phyloP scores from a whole-genome alignment of 2,113 vertebrate species.

The Perca flavescens region DNA sequence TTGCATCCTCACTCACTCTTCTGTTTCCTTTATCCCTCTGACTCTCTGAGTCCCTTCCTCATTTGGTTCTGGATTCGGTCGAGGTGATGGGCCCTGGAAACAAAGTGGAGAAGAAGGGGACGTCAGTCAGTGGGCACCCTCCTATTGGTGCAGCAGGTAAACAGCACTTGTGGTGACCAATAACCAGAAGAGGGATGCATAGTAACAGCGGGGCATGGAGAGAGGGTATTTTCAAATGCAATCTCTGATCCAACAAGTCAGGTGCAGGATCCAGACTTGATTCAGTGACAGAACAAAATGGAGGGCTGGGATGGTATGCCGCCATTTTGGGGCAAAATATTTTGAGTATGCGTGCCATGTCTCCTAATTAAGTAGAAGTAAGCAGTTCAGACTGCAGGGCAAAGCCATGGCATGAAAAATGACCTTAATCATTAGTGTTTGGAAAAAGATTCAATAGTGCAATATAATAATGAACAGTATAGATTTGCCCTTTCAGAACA shows the following conservation, averaged over 20 bases:
- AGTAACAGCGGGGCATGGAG: conserved; percentile 69
- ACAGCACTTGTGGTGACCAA: conserved; percentile 62
- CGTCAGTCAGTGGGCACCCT: conserved; percentile 16
- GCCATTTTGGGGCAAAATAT: conserved; percentile 81
- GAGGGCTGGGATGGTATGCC: conserved; percentile 67
- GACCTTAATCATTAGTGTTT: conserved; percentile 39
- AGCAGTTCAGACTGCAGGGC: conserved; percentile 31
- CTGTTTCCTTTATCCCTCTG: conserved; percentile 35
- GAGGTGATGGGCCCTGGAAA: conserved; percentile 74
- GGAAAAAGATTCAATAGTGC: neutral
- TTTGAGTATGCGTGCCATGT: conserved; percentile 65
- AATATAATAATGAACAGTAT: conserved; percentile 54
- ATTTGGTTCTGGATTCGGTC: conserved; percentile 61
- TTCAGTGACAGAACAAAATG: conserved; percentile 79
- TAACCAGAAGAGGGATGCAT: conserved; percentile 60
- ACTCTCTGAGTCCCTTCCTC: conserved; percentile 35
- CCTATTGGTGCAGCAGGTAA: conserved; percentile 71
- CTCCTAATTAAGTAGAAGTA: conserved; percentile 61
- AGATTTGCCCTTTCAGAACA: conserved; percentile 41
- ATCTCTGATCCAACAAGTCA: conserved; percentile 74
- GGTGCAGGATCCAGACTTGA: conserved; percentile 75
- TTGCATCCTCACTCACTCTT: conserved; percentile 33
- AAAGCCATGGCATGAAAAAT: conserved; percentile 45
- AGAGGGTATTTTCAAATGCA: conserved; percentile 75
- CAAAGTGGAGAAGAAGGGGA: conserved; percentile 65